Evolutionary conservation across 2,113 vertebrate genomes (phyloP).

Genomic region (Neoarius graeffei): DNA sequence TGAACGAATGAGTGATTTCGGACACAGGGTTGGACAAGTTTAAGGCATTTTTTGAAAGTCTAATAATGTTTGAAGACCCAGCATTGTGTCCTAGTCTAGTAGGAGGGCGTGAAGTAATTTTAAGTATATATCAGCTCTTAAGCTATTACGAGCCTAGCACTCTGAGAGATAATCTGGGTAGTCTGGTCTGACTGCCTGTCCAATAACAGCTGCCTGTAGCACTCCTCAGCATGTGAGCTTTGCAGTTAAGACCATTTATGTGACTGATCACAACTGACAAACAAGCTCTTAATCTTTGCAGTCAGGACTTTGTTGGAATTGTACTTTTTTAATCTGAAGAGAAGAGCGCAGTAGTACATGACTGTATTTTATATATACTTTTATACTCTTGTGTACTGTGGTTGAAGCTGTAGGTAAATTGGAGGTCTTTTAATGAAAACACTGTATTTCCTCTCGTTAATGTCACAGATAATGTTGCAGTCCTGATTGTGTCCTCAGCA

Average conservation of each 20-base stretch:
- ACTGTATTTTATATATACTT: background rate
- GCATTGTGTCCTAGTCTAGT: conserved; percentile 22
- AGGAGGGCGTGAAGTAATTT: conserved; percentile 18
- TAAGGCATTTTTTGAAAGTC: background rate
- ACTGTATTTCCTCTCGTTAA: background rate
- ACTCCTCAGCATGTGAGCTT: conserved; percentile 42
- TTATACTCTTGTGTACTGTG: background rate
- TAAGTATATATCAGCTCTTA: conserved; percentile 45
- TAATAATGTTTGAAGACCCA: background rate
- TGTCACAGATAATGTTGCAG: background rate
- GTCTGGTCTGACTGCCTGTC: conserved; percentile 62
- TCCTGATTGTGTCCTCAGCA: background rate
- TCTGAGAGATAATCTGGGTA: conserved; percentile 63
- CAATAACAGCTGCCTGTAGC: conserved; percentile 53
- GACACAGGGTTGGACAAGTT: background rate
- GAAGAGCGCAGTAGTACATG: background rate
- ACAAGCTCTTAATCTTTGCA: conserved; percentile 4
- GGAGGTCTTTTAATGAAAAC: too few relatives aligned
- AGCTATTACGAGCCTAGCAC: conserved; percentile 48
- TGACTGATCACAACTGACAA: conserved; percentile 37
- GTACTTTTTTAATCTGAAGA: background rate
- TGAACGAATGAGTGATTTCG: too few relatives aligned
- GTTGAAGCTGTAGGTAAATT: background rate
- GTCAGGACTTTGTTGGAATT: background rate
- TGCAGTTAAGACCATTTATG: conserved; percentile 43